Evolutionary conservation across 2,797 vertebrate genomes (phyloP).

Genomic region (Fringilla coelebs): DNA sequence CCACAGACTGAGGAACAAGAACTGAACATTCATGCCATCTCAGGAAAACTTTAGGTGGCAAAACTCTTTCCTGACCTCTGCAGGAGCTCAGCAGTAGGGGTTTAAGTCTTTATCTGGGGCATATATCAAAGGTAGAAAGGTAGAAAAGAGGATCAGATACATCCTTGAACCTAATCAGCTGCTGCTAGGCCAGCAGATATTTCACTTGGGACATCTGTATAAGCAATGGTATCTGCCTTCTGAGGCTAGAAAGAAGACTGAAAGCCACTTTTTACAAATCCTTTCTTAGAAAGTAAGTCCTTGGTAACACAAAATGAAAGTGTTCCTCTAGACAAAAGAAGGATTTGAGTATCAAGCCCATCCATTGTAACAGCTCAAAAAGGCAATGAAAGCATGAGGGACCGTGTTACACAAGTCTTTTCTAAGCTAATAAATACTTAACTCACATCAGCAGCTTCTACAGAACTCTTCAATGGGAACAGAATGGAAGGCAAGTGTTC

Average conservation of each 20-base stretch:
- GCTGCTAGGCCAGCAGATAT: neutral
- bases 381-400: neutral
- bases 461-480: neutral
- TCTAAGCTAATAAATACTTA: neutral
- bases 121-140: neutral
- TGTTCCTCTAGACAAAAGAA: neutral
- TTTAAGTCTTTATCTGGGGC: neutral
- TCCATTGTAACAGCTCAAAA: neutral
- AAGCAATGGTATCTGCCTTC: neutral
- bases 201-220: neutral
- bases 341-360: neutral
- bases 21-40: neutral
- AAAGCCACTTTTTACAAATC: neutral
- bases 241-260: neutral
- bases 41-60: neutral
- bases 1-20: neutral
- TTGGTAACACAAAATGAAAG: neutral
- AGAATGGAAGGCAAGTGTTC: neutral
- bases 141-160: neutral
- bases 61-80: neutral
- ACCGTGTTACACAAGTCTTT: neutral
- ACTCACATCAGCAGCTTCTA: neutral
- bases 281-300: slow-evolving; percentile 6
- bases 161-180: neutral
- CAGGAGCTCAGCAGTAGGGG: neutral